phyloP scores from a whole-genome alignment of 2,113 vertebrate genomes.

The Callaeas wilsoni region DNA sequence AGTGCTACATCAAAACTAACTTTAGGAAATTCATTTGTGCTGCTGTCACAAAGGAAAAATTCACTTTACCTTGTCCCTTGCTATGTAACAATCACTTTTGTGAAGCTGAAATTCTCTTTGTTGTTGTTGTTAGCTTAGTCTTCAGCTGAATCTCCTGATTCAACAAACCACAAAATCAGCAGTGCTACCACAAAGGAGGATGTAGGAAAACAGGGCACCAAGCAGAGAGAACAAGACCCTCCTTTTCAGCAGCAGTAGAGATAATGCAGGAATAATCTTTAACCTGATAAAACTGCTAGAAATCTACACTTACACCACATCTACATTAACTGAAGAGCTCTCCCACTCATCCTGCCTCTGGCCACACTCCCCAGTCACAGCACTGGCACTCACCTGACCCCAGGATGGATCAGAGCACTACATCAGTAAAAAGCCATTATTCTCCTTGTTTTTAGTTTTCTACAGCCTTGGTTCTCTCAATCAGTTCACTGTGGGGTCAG shows the following conservation, averaged over 20 bases:
- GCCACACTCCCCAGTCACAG: not conserved
- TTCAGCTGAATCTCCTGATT: not conserved
- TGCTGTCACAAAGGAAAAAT: not conserved
- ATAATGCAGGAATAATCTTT: not conserved
- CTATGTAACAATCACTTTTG: not conserved
- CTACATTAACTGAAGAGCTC: not conserved
- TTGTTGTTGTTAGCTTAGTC: not conserved
- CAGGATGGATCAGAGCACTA: not conserved
- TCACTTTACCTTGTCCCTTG: not conserved
- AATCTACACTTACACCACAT: not conserved
- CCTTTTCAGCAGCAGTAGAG: not conserved
- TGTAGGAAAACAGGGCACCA: not conserved
- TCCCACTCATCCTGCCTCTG: not conserved
- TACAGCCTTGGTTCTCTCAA: not conserved
- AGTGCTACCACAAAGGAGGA: not conserved
- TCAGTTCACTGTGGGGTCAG: constrained; percentile 18
- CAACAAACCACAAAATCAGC: not conserved
- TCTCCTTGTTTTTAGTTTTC: not conserved
- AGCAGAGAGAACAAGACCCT: not conserved
- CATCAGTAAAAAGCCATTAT: not conserved
- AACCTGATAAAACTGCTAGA: not conserved
- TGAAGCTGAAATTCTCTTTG: not conserved
- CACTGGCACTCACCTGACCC: not conserved
- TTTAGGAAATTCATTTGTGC: not conserved
- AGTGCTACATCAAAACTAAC: not conserved